phyloP scores from a whole-genome alignment of 2,797 vertebrate genomes.

The Peromyscus attwateri region DNA sequence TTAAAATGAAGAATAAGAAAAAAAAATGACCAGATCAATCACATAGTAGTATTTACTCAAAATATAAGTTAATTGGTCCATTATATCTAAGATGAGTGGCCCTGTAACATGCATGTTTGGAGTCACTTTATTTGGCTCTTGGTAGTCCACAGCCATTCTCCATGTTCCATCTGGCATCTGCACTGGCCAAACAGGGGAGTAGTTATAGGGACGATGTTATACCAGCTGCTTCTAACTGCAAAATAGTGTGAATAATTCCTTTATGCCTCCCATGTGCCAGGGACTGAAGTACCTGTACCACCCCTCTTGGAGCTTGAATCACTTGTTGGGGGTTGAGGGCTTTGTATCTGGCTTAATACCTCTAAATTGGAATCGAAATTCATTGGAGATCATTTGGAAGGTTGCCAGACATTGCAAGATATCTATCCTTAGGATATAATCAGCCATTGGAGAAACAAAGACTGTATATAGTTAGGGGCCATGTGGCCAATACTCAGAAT shows the following conservation, averaged over 20 bases:
- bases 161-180: neutral
- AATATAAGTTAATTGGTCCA: neutral
- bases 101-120: neutral
- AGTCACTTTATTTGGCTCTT: neutral
- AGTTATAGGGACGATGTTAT: neutral
- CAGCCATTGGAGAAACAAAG: neutral
- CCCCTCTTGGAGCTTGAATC: neutral
- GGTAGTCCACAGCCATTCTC: neutral
- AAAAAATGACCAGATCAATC: neutral
- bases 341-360: neutral
- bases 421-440: neutral
- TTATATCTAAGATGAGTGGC: neutral
- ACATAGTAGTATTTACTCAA: neutral
- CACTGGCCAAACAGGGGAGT: neutral
- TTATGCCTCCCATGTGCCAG: neutral
- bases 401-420: neutral
- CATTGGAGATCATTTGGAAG: neutral
- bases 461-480: neutral
- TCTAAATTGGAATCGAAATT: neutral
- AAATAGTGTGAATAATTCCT: neutral
- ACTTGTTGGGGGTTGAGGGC: neutral
- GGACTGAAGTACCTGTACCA: neutral
- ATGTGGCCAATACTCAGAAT: neutral
- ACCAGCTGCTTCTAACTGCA: neutral
- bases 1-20: neutral